Evolutionary conservation across 2,888 invertebrate species (phyloP), one percentile per base, ranked within the genome.

Genomic region (Eupithecia exiguata): DNA sequence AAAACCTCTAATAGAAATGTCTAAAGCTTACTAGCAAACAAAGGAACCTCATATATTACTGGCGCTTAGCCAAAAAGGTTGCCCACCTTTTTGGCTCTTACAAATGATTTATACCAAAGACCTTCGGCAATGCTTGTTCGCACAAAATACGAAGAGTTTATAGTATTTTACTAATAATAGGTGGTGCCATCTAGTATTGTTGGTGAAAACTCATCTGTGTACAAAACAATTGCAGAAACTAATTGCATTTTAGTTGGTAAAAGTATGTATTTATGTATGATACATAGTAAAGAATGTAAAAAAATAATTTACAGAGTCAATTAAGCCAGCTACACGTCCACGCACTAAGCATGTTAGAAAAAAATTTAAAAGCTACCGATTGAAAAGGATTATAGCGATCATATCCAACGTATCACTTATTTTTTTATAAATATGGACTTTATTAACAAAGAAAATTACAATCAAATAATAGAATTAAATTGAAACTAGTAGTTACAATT

Each of bases 21-120:
- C 21, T 6, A 40, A 66, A 66, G 66, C 66, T 38, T 40, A 38
- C 21, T 6, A 68, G 49, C 38, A 36, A 69, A 73, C 73, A 77
- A 78, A 69, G 71, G 58, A 53, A 68, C 43, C 30, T 30, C 70
- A 74, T 78, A 72, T 66, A 76, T 76, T 65, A 74, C 70, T 78
- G 75, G 75, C 72, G 43, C 68, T 62, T 68, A 73, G 75, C 79
- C 76, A 77, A 74, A 78, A 74, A 78, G 77, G 79, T 77, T 70
- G 72, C 66, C 12, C 66, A 69, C 49, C 68, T 53, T 58, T 68
- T 68, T 68, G 49, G 68, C 53, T 53, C 36, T 18, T 68, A 68
- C 25, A 71, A 70, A 79, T 79, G 77, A 79, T 78, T 79, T 78
- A 79, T 77, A 43, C 35, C 25, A 65, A 69, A 75, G 70, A 71